Percentiles rank a stretch among this genome's conserved stretches.
These are phyloP conservation scores for Scelioninae gen. 1 DNA, from an alignment of 2,888 invertebrate genomes.

Conservation along the genomic window DNA sequence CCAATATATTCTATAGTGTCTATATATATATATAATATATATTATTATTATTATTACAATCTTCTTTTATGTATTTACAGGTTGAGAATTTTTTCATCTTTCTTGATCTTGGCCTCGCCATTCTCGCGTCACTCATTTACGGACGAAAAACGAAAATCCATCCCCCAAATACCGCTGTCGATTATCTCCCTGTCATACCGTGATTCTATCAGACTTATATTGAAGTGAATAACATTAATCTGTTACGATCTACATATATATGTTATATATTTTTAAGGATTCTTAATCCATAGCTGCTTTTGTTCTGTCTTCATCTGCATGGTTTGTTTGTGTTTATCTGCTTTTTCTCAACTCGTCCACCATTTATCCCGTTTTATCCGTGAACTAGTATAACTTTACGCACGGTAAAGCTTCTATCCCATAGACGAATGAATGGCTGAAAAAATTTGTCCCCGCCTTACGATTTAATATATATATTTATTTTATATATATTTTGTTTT, in stretches of 20 bases:
- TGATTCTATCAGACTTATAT: constrained; percentile 78
- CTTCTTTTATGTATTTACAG: constrained; percentile 76
- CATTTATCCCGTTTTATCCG: constrained; percentile 39
- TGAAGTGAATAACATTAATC: constrained; percentile 79
- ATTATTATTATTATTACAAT: constrained; percentile 73
- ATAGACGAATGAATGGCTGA: constrained; percentile 49
- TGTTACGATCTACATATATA: constrained; percentile 77
- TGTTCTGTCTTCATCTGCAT: constrained; percentile 15
- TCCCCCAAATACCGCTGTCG: constrained; percentile 53
- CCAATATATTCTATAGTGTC: no score
- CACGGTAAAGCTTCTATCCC: constrained; percentile 56
- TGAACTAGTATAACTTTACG: constrained; percentile 58
- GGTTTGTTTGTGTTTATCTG: background rate
- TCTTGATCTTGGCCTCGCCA: constrained; percentile 71
- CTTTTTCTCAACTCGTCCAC: constrained; percentile 1
- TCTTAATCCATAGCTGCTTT: constrained; percentile 61
- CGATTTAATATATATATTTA: constrained; percentile 46
- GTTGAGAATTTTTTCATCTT: constrained; percentile 75
- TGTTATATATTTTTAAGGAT: constrained; percentile 67
- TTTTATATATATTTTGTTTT: constrained; percentile 63
- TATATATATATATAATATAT: constrained; percentile 57
- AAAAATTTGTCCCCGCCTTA: constrained; percentile 40
- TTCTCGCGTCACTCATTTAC: constrained; percentile 50
- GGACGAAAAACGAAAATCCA: constrained; percentile 52
- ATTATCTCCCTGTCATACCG: constrained; percentile 65